These are phyloP conservation scores for Diabrotica balteata DNA, from an alignment of 2,888 invertebrate species.

Conservation along the genomic window DNA sequence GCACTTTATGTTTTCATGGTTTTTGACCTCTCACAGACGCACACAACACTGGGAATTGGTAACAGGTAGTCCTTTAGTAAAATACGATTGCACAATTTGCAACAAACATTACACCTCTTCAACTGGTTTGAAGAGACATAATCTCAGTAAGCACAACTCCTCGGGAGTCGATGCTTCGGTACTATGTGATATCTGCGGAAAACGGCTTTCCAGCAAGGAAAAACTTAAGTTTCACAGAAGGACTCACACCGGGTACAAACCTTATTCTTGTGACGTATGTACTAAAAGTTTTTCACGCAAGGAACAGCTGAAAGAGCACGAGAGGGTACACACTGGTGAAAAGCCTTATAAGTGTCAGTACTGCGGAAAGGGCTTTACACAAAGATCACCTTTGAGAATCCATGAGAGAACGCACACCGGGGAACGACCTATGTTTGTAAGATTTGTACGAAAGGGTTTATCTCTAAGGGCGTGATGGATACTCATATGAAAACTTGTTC, in stretches of 20 bases:
- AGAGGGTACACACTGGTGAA: slow-evolving; percentile 68
- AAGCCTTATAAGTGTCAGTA: slow-evolving; percentile 68
- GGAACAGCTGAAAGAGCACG: slow-evolving; percentile 66
- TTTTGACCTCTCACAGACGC: slow-evolving; percentile 63
- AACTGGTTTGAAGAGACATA: slow-evolving; percentile 53
- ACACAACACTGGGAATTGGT: slow-evolving; percentile 62
- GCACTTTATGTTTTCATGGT: slow-evolving; percentile 64
- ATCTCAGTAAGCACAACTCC: slow-evolving; percentile 60
- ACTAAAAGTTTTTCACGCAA: slow-evolving; percentile 67
- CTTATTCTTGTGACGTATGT: slow-evolving; percentile 53
- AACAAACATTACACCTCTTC: slow-evolving; percentile 56
- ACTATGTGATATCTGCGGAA: slow-evolving; percentile 67
- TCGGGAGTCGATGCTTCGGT: slow-evolving; percentile 52
- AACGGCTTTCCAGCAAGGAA: slow-evolving; percentile 62
- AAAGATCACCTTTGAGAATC: slow-evolving; percentile 67
- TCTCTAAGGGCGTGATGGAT: slow-evolving; percentile 53
- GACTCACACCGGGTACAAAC: slow-evolving; percentile 65
- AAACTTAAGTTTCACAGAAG: slow-evolving; percentile 64
- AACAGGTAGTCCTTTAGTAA: slow-evolving; percentile 57
- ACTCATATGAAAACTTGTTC: slow-evolving; percentile 52
- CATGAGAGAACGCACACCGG: slow-evolving; percentile 69
- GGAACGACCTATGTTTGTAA: slow-evolving; percentile 66
- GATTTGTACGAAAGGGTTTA: slow-evolving; percentile 66
- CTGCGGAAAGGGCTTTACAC: slow-evolving; percentile 69
- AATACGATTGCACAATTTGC: slow-evolving; percentile 57